These are phyloP conservation scores for Sitophilus oryzae DNA, from an alignment of 1,140 invertebrate species.

Conservation along the genomic window DNA sequence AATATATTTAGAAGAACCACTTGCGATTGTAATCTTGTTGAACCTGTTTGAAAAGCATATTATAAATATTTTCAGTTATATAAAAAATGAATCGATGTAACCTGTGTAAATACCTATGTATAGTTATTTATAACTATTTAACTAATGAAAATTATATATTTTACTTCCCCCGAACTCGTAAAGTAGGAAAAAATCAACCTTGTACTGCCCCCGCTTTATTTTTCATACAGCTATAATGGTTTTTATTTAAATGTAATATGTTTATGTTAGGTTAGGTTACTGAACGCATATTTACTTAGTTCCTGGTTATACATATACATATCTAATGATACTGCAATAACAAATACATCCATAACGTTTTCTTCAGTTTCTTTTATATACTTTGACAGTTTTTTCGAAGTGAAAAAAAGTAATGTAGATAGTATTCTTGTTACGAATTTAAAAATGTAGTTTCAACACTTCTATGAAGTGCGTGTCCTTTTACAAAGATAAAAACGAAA, in stretches of 20 bases:
- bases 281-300: no score
- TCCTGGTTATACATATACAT: neutral
- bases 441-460: slow-evolving; percentile 22
- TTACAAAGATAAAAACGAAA: neutral
- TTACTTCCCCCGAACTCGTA: neutral
- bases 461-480: slow-evolving; percentile 4
- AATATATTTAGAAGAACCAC: slow-evolving; percentile 6
- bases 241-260: no score
- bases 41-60: slow-evolving; percentile 27
- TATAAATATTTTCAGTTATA: slow-evolving; percentile 28
- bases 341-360: neutral
- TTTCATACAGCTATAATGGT: neutral
- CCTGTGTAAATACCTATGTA: slow-evolving; percentile 45
- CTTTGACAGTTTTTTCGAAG: neutral
- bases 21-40: slow-evolving; percentile 17
- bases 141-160: slow-evolving; percentile 23
- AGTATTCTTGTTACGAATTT: slow-evolving; percentile 41
- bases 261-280: no score
- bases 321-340: slow-evolving; percentile 2
- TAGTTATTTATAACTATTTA: slow-evolving; percentile 39
- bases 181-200: slow-evolving; percentile 2
- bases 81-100: slow-evolving; percentile 18
- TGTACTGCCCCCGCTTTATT: neutral
- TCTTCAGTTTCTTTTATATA: neutral
- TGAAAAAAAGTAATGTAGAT: slow-evolving; percentile 21